Evolutionary conservation across 2,797 vertebrate genomes (phyloP).

Genomic region (Enteromius thamalakanensis): DNA sequence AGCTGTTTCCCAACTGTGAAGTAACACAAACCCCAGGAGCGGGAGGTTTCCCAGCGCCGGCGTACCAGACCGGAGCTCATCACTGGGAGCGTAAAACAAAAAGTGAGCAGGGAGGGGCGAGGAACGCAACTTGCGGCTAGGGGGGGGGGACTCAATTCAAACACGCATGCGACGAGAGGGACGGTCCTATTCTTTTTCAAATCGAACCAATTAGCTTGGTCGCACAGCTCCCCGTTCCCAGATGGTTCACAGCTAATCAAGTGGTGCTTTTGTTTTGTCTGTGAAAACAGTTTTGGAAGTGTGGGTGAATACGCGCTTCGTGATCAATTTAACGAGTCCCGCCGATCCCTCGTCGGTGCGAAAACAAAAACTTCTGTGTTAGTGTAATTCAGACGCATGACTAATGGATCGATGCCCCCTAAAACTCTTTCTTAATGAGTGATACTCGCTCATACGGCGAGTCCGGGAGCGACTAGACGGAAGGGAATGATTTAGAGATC

Average conservation of each 20-base stretch:
- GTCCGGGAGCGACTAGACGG: neutral
- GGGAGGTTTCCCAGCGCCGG: conserved; percentile 27
- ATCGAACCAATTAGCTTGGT: conserved; percentile 74
- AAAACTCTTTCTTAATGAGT: conserved; percentile 31
- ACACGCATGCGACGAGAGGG: conserved; percentile 49
- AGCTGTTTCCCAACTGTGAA: conserved; percentile 51
- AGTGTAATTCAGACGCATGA: conserved; percentile 46
- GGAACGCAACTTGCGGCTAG: conserved; percentile 49
- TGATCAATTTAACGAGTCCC: conserved; percentile 46
- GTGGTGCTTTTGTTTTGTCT: conserved; percentile 73
- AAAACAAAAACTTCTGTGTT: conserved; percentile 56
- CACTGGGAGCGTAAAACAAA: conserved; percentile 50
- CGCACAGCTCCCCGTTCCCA: conserved; percentile 69
- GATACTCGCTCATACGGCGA: conserved; percentile 1
- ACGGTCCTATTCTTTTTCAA: conserved; percentile 60
- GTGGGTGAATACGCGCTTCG: conserved; percentile 56
- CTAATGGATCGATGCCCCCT: conserved; percentile 18
- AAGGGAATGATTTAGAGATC: conserved; percentile 13
- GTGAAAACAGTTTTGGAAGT: conserved; percentile 73
- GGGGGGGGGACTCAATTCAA: conserved; percentile 55
- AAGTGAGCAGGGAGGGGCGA: conserved; percentile 35
- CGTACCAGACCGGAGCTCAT: conserved; percentile 48
- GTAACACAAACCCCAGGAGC: conserved; percentile 43
- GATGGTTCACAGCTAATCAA: conserved; percentile 70
- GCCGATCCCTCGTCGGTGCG: conserved; percentile 42